phyloP scores from a whole-genome alignment of 1,140 invertebrate species.

The Musca domestica region DNA sequence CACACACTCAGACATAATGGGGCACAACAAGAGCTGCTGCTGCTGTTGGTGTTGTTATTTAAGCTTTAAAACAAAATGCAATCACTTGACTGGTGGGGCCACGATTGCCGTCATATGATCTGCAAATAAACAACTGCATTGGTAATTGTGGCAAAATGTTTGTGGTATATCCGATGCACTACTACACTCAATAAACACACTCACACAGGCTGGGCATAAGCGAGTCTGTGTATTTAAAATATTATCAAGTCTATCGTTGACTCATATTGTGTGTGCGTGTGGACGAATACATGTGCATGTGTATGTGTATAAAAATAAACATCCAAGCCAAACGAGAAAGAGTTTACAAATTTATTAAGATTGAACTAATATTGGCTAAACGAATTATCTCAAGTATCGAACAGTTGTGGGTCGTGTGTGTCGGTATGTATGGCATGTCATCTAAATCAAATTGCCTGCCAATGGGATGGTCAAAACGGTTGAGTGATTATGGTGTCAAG shows the following conservation, averaged over 20 bases:
- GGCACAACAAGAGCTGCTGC: too few relatives aligned
- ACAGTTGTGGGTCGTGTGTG: not conserved
- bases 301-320: not conserved
- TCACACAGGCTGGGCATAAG: too few relatives aligned
- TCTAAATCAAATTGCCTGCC: too few relatives aligned
- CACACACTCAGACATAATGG: not conserved
- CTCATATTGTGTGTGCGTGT: not conserved
- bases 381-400: too few relatives aligned
- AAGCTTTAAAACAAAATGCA: constrained; percentile 8
- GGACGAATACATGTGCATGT: not conserved
- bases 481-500: too few relatives aligned
- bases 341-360: constrained; percentile 1
- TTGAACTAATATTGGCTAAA: constrained; percentile 5
- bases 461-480: too few relatives aligned
- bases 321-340: not conserved
- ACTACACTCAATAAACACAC: not conserved
- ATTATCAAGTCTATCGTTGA: not conserved
- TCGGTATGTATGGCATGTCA: not conserved
- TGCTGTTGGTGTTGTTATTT: not conserved
- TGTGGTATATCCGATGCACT: not conserved
- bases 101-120: constrained; percentile 13
- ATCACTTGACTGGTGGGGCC: constrained; percentile 2
- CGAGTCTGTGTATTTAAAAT: too few relatives aligned
- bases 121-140: constrained; percentile 22
- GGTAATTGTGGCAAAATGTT: constrained; percentile 20